Percentiles rank a stretch among this genome's conserved stretches.
Evolutionary conservation across 1,140 invertebrate species (phyloP).

Genomic region (Microplitis mediator): DNA sequence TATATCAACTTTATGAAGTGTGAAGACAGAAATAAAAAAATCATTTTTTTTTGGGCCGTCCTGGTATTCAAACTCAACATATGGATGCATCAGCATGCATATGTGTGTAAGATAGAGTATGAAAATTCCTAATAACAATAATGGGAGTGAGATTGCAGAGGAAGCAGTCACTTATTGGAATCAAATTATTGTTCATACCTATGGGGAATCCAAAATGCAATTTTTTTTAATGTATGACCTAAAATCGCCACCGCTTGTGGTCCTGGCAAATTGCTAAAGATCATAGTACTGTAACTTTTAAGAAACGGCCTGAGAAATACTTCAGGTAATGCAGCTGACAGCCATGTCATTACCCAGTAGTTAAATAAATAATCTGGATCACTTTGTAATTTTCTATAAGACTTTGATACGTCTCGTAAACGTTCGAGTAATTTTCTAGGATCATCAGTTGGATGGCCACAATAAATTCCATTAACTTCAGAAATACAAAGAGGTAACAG

Average conservation of each 20-base stretch:
- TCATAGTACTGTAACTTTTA: constrained; percentile 46
- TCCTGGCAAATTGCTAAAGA: constrained; percentile 50
- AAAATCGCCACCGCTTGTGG: constrained; percentile 41
- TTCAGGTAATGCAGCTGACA: constrained; percentile 43
- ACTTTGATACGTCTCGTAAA: constrained; percentile 36
- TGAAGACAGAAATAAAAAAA: too few species aligned
- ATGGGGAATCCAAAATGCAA: constrained; percentile 52
- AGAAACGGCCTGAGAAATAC: constrained; percentile 36
- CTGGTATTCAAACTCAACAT: too few species aligned
- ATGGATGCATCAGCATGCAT: too few species aligned
- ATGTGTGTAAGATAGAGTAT: too few species aligned
- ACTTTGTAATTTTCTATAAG: constrained; percentile 36
- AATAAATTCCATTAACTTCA: constrained; percentile 27
- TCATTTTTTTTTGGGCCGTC: too few species aligned
- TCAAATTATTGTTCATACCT: constrained; percentile 29
- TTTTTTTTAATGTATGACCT: constrained; percentile 42
- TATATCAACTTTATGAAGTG: too few species aligned
- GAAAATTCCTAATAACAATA: too few species aligned
- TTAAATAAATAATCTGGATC: constrained; percentile 44
- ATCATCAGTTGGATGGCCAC: background rate
- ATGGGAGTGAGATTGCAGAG: too few species aligned
- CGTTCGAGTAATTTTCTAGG: constrained; percentile 38
- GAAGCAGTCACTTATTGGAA: background rate
- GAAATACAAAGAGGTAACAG: constrained; percentile 44
- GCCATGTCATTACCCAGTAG: constrained; percentile 47